Conservation (phyloP, 2,113 vertebrate genomes). For the Emydura subglobosa region DNA sequence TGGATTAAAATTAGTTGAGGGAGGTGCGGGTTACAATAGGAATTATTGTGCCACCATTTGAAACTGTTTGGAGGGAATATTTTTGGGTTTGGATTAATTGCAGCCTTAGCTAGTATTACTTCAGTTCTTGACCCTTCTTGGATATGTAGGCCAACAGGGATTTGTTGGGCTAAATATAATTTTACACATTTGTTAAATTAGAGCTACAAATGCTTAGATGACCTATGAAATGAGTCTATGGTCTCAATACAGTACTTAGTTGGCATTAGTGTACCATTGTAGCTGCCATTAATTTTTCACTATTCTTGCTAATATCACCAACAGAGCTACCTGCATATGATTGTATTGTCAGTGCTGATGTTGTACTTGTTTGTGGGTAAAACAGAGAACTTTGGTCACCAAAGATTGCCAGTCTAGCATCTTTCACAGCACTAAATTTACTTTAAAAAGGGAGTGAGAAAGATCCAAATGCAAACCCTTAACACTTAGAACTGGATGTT, state of each 20-base stretch:
- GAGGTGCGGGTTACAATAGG: conserved; percentile 10
- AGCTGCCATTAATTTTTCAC: conserved; percentile 37
- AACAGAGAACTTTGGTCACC: not conserved
- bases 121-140: conserved; percentile 45
- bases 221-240: conserved; percentile 54
- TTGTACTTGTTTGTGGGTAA: not conserved
- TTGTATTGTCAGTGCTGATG: not conserved
- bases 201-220: conserved; percentile 47
- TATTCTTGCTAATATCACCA: conserved; percentile 33
- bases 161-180: conserved; percentile 1
- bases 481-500: not conserved
- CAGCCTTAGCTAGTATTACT: conserved; percentile 43
- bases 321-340: not conserved
- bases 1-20: not conserved
- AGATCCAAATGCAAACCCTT: not conserved
- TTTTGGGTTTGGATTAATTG: conserved; percentile 41
- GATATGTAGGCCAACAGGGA: conserved; percentile 16
- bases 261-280: conserved; percentile 48
- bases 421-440: not conserved
- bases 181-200: conserved; percentile 61
- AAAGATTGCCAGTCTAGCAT: conserved; percentile 5
- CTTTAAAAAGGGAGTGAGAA: not conserved
- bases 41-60: conserved; percentile 42
- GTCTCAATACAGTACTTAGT: conserved; percentile 16
- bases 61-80: conserved; percentile 57